These are phyloP conservation scores for Malacoraja senta DNA, from an alignment of 2,797 vertebrate genomes.

Conservation along the genomic window DNA sequence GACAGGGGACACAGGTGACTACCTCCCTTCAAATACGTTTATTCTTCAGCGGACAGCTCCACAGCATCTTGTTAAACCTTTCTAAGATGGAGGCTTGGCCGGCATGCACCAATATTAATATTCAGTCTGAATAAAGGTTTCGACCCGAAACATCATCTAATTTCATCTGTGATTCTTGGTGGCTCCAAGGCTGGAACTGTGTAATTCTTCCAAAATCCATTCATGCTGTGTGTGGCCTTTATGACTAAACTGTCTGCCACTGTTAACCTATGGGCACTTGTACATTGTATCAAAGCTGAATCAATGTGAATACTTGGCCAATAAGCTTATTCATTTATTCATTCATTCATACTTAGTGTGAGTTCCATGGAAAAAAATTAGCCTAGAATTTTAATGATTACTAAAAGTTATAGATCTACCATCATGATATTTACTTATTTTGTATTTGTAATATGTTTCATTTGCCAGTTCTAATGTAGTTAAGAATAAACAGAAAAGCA, in stretches of 20 bases:
- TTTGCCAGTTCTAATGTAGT: not conserved
- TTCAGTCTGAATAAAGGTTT: no score
- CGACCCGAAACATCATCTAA: no score
- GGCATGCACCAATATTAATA: no score
- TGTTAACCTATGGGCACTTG: not conserved
- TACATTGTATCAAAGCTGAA: not conserved
- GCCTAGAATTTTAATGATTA: no score
- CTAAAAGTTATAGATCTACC: not conserved
- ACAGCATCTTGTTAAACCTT: not conserved
- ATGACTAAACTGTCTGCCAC: not conserved
- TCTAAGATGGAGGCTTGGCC: not conserved
- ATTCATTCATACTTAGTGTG: not conserved
- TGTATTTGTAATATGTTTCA: not conserved
- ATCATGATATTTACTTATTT: not conserved
- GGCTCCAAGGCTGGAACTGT: no score
- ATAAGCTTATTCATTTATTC: no score
- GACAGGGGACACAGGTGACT: constrained; percentile 7
- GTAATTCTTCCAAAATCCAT: no score
- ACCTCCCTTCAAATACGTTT: not conserved
- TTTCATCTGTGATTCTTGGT: no score
- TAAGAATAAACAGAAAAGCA: not conserved
- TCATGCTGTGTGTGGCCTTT: not conserved
- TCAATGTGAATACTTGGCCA: no score
- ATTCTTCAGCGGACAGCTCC: no score
- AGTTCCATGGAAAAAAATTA: not conserved